Base-by-base conservation (phyloP, 2,797 vertebrate genomes). In the Sus cebifrons region DNA sequence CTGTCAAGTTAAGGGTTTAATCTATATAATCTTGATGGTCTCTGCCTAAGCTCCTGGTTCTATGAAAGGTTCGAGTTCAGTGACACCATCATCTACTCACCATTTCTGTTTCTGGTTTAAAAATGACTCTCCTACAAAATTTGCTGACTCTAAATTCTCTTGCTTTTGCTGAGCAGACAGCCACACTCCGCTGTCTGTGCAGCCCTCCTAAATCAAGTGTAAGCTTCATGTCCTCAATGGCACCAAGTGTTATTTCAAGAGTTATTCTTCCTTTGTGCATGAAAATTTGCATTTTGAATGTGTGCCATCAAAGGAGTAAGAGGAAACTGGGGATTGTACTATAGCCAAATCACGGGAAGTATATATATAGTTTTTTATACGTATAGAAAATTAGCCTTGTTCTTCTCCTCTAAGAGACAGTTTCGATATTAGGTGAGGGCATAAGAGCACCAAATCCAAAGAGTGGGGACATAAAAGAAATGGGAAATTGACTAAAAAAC, bases 211-310 rank as follows among this genome's bases (percentile, higher is more conserved):
- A 97, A 96, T 97, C 96, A 97, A 95, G 62, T 54, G 7, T 92
- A 89, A 92, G 87, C 84, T 74, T 78, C 81, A 70, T 68, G 75
- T 87, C 40, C 65, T 96, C 84, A 14, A 0, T 52, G 86, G 86
- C 83, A 86, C 77, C 67, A 82, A 65, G n/a, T 3, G 0, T 93
- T 94, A 91, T 89, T 96, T 94, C 91, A 97, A 96, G 96, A 97
- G 58, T 89, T 87, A 96, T 90, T 97, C 83, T 97, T 94, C 95
- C 89, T 96, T 93, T 87, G 95, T 97, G 79, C 73, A 65, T 97
- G 40, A 85, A 89, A 94, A 96, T 96, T 95, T 96, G 68, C 93
- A 96, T 97, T 97, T 97, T 96, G 96, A 96, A 87, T 91, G 71
- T 74, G 27, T 96, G 94, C 75, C 94, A 88, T 91, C 64, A 88